These are phyloP conservation scores for Synanthedon tipuliformis DNA, from an alignment of 2,888 invertebrate genomes.

Conservation along the genomic window DNA sequence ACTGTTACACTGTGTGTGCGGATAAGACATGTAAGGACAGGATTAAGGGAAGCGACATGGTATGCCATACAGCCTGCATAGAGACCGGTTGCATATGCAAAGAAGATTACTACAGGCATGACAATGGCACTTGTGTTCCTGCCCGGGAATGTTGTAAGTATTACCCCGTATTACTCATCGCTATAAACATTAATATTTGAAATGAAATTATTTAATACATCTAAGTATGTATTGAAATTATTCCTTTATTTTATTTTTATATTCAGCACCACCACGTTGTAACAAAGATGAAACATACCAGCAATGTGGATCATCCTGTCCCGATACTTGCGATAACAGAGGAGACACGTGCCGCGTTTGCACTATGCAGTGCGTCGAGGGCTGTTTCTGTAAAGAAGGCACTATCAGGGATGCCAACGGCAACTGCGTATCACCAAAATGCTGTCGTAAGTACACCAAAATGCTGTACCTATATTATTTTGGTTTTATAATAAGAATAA, in stretches of 20 bases:
- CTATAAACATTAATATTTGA: too few relatives aligned
- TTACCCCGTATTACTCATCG: neutral
- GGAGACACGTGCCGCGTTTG: conserved; percentile 1
- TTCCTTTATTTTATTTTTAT: neutral
- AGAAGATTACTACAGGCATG: neutral
- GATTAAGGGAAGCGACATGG: neutral
- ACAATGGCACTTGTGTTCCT: conserved; percentile 1
- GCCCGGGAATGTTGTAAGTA: neutral
- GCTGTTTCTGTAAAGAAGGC: conserved; percentile 1
- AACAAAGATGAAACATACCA: neutral
- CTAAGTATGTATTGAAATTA: too few relatives aligned
- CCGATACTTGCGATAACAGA: conserved; percentile 3
- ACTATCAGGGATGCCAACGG: neutral
- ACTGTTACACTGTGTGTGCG: conserved; percentile 4
- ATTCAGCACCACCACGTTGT: conserved; percentile 1
- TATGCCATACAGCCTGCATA: neutral
- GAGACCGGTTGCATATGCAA: neutral
- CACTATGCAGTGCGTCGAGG: conserved; percentile 1
- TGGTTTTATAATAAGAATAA: neutral
- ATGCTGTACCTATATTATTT: neutral
- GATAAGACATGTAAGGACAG: conserved; percentile 5
- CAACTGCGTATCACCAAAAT: neutral
- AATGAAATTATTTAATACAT: too few relatives aligned
- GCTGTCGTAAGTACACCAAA: neutral
- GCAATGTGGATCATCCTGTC: conserved; percentile 4